Evolutionary conservation across 2,797 vertebrate genomes (phyloP).

Genomic region (Malacoctenus gilli): DNA sequence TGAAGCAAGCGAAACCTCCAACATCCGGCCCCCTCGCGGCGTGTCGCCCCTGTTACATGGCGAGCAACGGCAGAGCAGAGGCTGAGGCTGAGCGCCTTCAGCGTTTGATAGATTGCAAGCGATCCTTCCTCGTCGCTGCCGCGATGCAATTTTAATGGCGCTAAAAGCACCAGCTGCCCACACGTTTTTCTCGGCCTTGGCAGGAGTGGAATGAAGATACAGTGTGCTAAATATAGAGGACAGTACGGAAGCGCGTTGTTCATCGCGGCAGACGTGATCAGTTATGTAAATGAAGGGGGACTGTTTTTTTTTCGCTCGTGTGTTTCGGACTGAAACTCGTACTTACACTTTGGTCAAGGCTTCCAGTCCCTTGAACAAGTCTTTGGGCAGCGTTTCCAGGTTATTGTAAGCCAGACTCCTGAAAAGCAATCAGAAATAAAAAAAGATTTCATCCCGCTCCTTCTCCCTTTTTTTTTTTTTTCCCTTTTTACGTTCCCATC

Average conservation of each 20-base stretch:
- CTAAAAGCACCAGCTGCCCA: slow-evolving; percentile 66
- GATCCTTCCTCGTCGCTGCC: slow-evolving; percentile 30
- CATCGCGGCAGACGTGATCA: slow-evolving; percentile 5
- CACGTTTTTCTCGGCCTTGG: slow-evolving; percentile 61
- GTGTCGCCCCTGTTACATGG: too few species aligned
- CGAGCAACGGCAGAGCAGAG: neutral
- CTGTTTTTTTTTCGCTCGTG: slow-evolving; percentile 6
- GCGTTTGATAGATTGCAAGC: slow-evolving; percentile 49
- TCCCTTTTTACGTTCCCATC: neutral
- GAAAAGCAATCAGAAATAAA: slow-evolving; percentile 41
- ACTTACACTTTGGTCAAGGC: slow-evolving; percentile 98
- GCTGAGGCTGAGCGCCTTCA: slow-evolving; percentile 28
- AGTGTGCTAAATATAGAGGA: slow-evolving; percentile 62
- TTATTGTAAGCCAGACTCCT: slow-evolving; percentile 98
- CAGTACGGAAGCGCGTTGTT: slow-evolving; percentile 31
- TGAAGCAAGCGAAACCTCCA: neutral
- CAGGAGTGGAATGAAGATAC: slow-evolving; percentile 63
- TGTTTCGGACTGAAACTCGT: slow-evolving; percentile 8
- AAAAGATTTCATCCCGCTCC: neutral
- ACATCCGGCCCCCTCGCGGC: too few species aligned
- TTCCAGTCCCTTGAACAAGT: slow-evolving; percentile 96
- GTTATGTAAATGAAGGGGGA: slow-evolving; percentile 5
- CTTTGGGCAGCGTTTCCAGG: slow-evolving; percentile 93
- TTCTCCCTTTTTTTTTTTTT: neutral
- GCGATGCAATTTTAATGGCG: slow-evolving; percentile 70